Percentiles rank a stretch among this genome's conserved stretches.
phyloP scores from a whole-genome alignment of 2,113 vertebrate genomes.

The Mus musculus region GRCm39 chr17:10697001-10697500 shows the following conservation, averaged over 20 bases:
- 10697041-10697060: too few species aligned
- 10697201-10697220: neutral
- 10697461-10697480: neutral
- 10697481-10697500: neutral
- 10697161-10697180: fast-evolving
- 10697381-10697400: neutral
- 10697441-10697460: fast-evolving
- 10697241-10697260: neutral
- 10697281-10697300: neutral
- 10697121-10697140: fast-evolving
- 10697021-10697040: neutral
- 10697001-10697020: too few species aligned
- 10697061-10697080: neutral
- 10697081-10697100: fast-evolving
- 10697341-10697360: fast-evolving
- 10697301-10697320: fast-evolving
- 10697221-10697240: neutral
- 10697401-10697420: too few species aligned
- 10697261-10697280: too few species aligned
- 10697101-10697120: too few species aligned
- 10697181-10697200: neutral
- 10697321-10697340: fast-evolving
- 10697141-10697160: neutral
- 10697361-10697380: fast-evolving
- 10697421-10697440: neutral